These are phyloP conservation scores for Hyposoter dolosus DNA, from an alignment of 2,888 invertebrate species.

Conservation along the genomic window DNA sequence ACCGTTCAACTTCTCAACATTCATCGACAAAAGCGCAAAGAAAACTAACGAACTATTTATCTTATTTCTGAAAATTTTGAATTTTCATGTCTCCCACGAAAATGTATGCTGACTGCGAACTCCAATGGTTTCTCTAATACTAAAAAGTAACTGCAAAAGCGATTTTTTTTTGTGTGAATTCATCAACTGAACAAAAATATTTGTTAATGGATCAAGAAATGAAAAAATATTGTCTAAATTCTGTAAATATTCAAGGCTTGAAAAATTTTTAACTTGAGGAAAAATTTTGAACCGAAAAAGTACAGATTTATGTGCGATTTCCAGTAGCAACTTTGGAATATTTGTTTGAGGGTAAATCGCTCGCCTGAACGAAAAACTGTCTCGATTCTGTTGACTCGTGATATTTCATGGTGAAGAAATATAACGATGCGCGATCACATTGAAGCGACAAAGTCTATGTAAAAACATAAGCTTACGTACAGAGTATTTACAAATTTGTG, in stretches of 20 bases:
- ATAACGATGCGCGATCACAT: slow-evolving; percentile 55
- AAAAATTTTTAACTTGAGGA: neutral
- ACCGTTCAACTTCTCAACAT: neutral
- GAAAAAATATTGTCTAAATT: neutral
- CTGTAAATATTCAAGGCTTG: neutral
- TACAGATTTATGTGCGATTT: neutral
- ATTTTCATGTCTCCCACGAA: neutral
- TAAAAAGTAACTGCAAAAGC: neutral
- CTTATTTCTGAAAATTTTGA: neutral
- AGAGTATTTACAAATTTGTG: slow-evolving; percentile 63
- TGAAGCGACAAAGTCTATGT: slow-evolving; percentile 53
- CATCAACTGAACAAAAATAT: neutral
- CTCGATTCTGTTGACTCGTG: neutral
- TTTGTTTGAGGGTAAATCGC: slow-evolving; percentile 8
- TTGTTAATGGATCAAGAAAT: too few species aligned
- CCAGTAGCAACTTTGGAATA: neutral
- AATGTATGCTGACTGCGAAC: neutral
- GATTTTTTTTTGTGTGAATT: neutral
- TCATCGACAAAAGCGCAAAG: neutral
- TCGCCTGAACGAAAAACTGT: slow-evolving; percentile 5
- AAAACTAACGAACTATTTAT: neutral
- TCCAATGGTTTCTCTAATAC: neutral
- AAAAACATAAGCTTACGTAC: slow-evolving; percentile 63
- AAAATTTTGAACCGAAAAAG: neutral
- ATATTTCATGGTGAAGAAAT: slow-evolving; percentile 32